Evolutionary conservation across 1,140 invertebrate species (phyloP), one percentile per base, ranked within the genome.

Genomic region (Yoshiicerus persimilis): DNA sequence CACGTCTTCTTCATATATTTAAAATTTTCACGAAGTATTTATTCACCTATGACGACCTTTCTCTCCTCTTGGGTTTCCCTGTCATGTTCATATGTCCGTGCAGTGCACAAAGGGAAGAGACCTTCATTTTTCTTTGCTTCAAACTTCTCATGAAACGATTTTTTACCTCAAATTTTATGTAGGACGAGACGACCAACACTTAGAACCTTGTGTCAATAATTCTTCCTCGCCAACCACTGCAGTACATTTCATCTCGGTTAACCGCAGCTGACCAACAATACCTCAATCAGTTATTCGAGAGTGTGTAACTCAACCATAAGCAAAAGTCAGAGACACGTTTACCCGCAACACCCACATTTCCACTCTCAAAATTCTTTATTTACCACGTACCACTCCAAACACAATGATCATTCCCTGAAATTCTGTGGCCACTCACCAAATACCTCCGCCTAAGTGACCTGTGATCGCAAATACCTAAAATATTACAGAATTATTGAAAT

Each of bases 21-120:
- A 80, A 80, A 80, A 80, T 80, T 80, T 80, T 80, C 75, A 80
- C 75, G 34, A 70, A 30, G 64, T 80, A 80, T 80, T 80, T 80
- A 80, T 80, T 80, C 75, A 80, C 75, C 75, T 80, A 36, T 36
- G 32, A 80, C 75, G 75, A 80, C 75, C 75, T 80, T 80, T 80
- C 32, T 80, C 75, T 80, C 75, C 34, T 80, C 32, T 80, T 80
- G 75, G 75, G 34, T 36, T 38, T 80, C 32, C 32, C 30, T 80
- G 75, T 34, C 75, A 80, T 80, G 75, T 80, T 25, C 34, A 32
- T 36, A 20, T 70, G 25, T 70, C 25, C 66, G 66, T 16, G 0
- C 13, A 38, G 34, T n/a, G 30, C 30, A 34, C 32, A 80, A 80
- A n/a, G 32, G 32, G 32, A 34, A 38, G 34, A 34, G 75, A 80